Conservation (phyloP, 1,140 invertebrate species). For the Lepidurus couesii region DNA sequence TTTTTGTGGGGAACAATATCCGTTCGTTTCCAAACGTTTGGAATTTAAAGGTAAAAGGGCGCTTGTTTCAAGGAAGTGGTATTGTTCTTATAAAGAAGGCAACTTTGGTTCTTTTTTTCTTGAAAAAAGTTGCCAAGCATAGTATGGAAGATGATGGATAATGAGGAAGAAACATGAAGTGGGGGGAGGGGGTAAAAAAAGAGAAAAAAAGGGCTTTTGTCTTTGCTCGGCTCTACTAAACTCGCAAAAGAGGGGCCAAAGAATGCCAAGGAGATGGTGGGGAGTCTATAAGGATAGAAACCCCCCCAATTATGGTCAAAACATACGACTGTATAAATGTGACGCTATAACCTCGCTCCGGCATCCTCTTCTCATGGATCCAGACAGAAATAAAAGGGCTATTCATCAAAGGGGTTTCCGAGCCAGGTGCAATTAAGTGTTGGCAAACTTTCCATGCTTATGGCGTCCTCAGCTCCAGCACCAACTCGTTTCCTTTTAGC, state of each 20-base stretch:
- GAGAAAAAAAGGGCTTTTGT: not conserved
- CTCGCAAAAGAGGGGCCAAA: not conserved
- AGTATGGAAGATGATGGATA: constrained; percentile 11
- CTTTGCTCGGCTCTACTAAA: not conserved
- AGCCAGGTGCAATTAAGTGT: constrained; percentile 21
- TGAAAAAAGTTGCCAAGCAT: not conserved
- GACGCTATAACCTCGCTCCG: not conserved
- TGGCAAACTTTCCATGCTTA: constrained; percentile 19
- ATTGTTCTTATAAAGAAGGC: no score
- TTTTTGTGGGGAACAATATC: not conserved
- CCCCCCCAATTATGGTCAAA: constrained; percentile 13
- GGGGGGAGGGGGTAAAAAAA: not conserved
- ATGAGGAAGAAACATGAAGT: not conserved
- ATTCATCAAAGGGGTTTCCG: constrained; percentile 12
- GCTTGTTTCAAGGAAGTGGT: no score
- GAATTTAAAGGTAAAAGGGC: no score
- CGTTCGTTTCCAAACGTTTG: not conserved
- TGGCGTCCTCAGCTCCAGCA: not conserved
- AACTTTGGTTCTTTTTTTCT: not conserved
- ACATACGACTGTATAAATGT: constrained; percentile 7
- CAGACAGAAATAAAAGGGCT: constrained; percentile 15
- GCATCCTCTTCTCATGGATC: not conserved
- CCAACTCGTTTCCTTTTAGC: constrained; percentile 2
- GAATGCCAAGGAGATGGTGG: not conserved
- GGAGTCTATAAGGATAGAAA: not conserved